A percentile compares a stretch with the other conserved stretches of the same genome.
Conservation (phyloP, 2,113 vertebrate genomes). For the Dicerorhinus sumatrensis region DNA sequence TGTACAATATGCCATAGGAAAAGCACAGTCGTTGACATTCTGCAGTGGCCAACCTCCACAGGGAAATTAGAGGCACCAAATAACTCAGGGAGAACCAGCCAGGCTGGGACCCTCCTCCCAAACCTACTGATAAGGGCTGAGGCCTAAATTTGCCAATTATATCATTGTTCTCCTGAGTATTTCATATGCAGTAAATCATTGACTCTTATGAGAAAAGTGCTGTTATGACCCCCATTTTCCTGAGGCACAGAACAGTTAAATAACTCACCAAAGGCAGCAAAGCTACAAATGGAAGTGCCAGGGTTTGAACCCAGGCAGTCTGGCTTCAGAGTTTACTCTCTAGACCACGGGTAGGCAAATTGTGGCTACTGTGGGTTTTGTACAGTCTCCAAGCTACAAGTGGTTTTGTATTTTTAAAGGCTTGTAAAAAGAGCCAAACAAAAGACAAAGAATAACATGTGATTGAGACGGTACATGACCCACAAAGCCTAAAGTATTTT, state of each 20-base stretch:
- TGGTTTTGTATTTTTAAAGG: neutral
- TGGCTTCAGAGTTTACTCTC: neutral
- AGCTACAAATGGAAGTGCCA: accelerated
- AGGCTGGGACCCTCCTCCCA: neutral
- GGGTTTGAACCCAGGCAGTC: neutral
- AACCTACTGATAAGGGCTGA: neutral
- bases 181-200: neutral
- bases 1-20: neutral
- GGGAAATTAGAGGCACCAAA: too few relatives aligned
- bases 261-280: neutral
- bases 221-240: neutral
- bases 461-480: neutral
- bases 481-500: neutral
- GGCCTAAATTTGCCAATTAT: neutral
- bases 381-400: neutral
- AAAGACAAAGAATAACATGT: neutral
- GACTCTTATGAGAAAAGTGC: accelerated
- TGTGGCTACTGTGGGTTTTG: neutral
- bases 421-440: neutral
- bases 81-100: neutral
- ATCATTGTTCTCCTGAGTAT: neutral
- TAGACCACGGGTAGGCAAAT: neutral
- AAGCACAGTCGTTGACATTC: neutral
- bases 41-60: neutral
- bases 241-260: neutral